Percentiles rank a stretch among this genome's conserved stretches.
Conservation (phyloP, 2,888 invertebrate species). For the Aphidius colemani region DNA sequence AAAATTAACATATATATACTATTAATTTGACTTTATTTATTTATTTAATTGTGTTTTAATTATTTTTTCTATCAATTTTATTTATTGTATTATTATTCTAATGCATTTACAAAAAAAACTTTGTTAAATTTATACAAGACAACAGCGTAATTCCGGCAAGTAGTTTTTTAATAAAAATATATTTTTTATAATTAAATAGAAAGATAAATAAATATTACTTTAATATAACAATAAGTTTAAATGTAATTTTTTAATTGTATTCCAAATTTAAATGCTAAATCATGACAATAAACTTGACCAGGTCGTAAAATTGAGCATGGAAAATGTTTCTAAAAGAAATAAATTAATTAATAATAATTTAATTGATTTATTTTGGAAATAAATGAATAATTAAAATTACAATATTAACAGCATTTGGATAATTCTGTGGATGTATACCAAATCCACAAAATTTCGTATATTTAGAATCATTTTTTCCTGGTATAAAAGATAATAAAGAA, state of each 20-base stretch:
- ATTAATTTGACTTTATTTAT: too few species aligned
- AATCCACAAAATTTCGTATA: slow-evolving; percentile 80
- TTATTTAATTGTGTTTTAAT: too few species aligned
- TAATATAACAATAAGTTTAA: slow-evolving; percentile 19
- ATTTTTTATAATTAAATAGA: not conserved
- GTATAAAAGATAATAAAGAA: slow-evolving; percentile 49
- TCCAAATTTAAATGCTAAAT: slow-evolving; percentile 76
- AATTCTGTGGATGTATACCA: slow-evolving; percentile 89
- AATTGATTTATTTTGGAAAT: not conserved
- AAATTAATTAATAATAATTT: slow-evolving; percentile 12
- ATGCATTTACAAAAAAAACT: too few species aligned
- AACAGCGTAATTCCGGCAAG: too few species aligned
- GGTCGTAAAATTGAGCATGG: slow-evolving; percentile 75
- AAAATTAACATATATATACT: too few species aligned
- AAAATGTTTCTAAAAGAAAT: slow-evolving; percentile 68
- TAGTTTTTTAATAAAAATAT: slow-evolving; percentile 20
- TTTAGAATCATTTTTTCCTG: slow-evolving; percentile 71
- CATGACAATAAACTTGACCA: slow-evolving; percentile 74
- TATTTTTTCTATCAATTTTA: too few species aligned
- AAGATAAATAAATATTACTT: not conserved
- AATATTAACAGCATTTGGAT: slow-evolving; percentile 85
- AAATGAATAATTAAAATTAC: slow-evolving; percentile 61
- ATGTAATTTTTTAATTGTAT: slow-evolving; percentile 46
- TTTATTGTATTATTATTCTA: too few species aligned
- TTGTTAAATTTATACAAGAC: too few species aligned